A percentile compares a stretch with the other conserved stretches of the same genome.
Evolutionary conservation across 1,140 invertebrate species (phyloP).

Genomic region (Meloidogyne hapla): DNA sequence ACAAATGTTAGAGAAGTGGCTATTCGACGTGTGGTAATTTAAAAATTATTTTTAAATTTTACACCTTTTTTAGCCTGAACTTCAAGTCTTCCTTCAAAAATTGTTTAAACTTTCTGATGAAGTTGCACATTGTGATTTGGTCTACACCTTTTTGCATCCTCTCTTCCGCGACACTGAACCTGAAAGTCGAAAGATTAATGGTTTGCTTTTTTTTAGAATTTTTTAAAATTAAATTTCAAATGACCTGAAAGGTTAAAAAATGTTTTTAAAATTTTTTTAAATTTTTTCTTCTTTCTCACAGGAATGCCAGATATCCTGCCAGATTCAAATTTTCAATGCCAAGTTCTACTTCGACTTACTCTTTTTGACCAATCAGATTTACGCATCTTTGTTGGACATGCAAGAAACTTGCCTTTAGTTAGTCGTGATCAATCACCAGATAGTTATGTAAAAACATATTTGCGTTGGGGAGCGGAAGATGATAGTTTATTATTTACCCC

Average conservation of each 20-base stretch:
- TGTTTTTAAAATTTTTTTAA: not conserved
- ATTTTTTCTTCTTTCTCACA: not conserved
- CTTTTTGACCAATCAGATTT: slow-evolving; percentile 18
- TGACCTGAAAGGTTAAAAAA: no score
- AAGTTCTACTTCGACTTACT: slow-evolving; percentile 27
- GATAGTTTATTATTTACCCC: not conserved
- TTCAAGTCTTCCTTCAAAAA: slow-evolving; percentile 41
- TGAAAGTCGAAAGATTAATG: slow-evolving; percentile 33
- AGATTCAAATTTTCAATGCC: slow-evolving; percentile 7
- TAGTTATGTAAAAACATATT: slow-evolving; percentile 50
- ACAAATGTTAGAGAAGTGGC: slow-evolving; percentile 39
- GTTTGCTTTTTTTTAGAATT: not conserved
- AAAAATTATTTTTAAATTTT: not conserved
- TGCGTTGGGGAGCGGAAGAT: slow-evolving; percentile 12
- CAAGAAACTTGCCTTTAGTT: slow-evolving; percentile 39
- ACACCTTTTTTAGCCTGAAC: slow-evolving; percentile 21
- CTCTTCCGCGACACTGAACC: slow-evolving; percentile 48
- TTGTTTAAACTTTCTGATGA: slow-evolving; percentile 47
- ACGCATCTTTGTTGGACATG: slow-evolving; percentile 47
- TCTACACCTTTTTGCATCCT: slow-evolving; percentile 52
- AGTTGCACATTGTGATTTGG: slow-evolving; percentile 50
- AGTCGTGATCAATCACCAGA: slow-evolving; percentile 33
- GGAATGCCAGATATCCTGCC: not conserved
- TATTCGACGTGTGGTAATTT: slow-evolving; percentile 36
- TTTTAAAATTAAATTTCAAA: no score